Base-by-base conservation (phyloP, 2,113 vertebrate species). In the Danionella cerebrum region DNA sequence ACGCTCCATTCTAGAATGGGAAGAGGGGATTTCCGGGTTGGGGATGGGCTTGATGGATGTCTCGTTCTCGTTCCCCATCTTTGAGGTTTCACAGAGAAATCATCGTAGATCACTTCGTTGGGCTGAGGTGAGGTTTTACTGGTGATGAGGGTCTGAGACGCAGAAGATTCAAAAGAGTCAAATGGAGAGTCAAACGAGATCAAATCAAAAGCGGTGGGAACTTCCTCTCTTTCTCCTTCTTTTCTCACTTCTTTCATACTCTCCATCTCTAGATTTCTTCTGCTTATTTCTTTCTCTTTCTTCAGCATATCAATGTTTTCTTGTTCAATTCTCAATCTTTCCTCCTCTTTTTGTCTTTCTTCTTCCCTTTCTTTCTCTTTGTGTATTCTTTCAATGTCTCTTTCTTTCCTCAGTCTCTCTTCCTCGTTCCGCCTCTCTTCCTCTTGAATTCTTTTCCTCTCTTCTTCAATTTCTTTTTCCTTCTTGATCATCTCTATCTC, bases 11-110 rank as follows among this genome's bases (percentile, higher is more conserved):
- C 4, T 18, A 53, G 51, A 19, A 0, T 33, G 27, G 8, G 6
- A 11, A 19, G 10, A 21, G 39, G 35, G 14, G 36, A 2, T 45
- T 60, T 39, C 31, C 25, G 18, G 39, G 57, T 18, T 31, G 57
- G 57, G n/a, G 57, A 45, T 1, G 57, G 38, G 0, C 36, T 44
- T 7, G 48, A 10, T 27, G 74, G 51, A 8, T 2, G 24, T 69
- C 62, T 79, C 1, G 42, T 21, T 31, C 4, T 18, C 2, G 78
- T 71, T 13, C 73, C 72, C 77, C 83, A 74, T 44, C 54, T 76
- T 35, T 36, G 52, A 1, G 79, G 74, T 64, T 80, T 86, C 53
- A 85, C 85, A 0, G 87, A 89, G 14, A 77, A 77, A 36, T 79
- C 72, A 9, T 79, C 78, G 18, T 65, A 77, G 25, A 18, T n/a